Conservation (phyloP, 1,140 invertebrate genomes). For the Drosophila nigrodunni region DNA sequence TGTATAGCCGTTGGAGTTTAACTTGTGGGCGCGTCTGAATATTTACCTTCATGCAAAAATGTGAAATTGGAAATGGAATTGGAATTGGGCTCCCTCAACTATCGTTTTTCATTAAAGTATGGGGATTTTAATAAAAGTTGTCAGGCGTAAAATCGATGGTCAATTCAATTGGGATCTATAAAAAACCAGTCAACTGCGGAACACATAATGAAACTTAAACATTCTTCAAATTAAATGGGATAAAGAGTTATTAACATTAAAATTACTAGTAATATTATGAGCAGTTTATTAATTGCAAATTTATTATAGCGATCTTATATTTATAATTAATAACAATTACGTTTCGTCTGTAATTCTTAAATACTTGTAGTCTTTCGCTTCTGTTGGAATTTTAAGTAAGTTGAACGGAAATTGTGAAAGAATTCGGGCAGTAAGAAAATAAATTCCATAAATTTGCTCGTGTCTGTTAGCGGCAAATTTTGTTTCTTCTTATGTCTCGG, state of each 20-base stretch:
- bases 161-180: conserved; percentile 20
- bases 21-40: conserved; percentile 64
- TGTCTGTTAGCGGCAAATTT: conserved; percentile 39
- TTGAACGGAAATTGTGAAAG: conserved; percentile 6
- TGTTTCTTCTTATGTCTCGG: conserved; percentile 27
- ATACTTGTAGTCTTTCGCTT: conserved; percentile 9
- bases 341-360: conserved; percentile 2
- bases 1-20: conserved; percentile 40
- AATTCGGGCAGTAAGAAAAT: conserved; percentile 34
- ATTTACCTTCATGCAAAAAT: conserved; percentile 67
- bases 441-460: conserved; percentile 41
- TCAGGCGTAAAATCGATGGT: conserved; percentile 34
- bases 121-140: conserved; percentile 61
- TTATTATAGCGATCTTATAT: conserved; percentile 1
- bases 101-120: conserved; percentile 64
- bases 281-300: not conserved
- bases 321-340: not conserved
- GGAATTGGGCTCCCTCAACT: conserved; percentile 19
- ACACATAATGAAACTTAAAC: conserved; percentile 6
- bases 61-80: conserved; percentile 37
- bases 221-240: not conserved
- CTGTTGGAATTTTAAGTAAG: conserved; percentile 36
- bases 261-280: not conserved
- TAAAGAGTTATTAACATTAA: not conserved
- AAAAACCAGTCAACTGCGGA: conserved; percentile 1